A percentile compares a stretch with the other conserved stretches of the same genome.
Evolutionary conservation across 2,888 invertebrate genomes (phyloP).

Genomic region (Shargacucullia verbasci): DNA sequence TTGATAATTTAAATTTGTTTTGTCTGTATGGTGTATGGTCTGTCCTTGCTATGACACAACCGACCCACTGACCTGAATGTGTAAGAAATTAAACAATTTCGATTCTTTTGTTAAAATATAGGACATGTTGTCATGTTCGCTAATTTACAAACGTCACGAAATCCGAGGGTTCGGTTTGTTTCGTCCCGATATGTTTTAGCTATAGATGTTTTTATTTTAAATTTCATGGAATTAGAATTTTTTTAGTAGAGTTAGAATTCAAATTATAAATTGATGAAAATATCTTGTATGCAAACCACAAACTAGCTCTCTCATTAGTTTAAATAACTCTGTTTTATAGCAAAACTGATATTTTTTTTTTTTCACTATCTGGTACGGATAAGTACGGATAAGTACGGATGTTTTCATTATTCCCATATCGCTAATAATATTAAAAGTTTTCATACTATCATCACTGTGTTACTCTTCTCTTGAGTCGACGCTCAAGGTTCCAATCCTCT

Average conservation of each 20-base stretch:
- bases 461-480: constrained; percentile 7
- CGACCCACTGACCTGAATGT: constrained; percentile 56
- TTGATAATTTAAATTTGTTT: constrained; percentile 36
- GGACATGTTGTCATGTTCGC: constrained; percentile 25
- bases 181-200: constrained; percentile 6
- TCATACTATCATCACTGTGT: constrained; percentile 12
- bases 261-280: no score
- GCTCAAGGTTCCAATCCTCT: constrained; percentile 28
- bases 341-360: no score
- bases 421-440: not conserved
- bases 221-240: constrained; percentile 19
- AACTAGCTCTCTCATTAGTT: no score
- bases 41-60: constrained; percentile 55
- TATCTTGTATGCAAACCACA: no score
- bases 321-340: no score
- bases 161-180: constrained; percentile 13
- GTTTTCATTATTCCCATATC: no score
- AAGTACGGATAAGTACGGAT: no score
- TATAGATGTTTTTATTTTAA: constrained; percentile 15
- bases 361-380: no score
- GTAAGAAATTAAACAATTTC: constrained; percentile 45
- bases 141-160: constrained; percentile 45
- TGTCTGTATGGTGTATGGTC: constrained; percentile 45
- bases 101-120: constrained; percentile 49
- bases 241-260: constrained; percentile 22